Percentiles rank a stretch among this genome's conserved stretches.
Conservation (phyloP, 2,888 invertebrate species). For the Heliconius erato region DNA sequence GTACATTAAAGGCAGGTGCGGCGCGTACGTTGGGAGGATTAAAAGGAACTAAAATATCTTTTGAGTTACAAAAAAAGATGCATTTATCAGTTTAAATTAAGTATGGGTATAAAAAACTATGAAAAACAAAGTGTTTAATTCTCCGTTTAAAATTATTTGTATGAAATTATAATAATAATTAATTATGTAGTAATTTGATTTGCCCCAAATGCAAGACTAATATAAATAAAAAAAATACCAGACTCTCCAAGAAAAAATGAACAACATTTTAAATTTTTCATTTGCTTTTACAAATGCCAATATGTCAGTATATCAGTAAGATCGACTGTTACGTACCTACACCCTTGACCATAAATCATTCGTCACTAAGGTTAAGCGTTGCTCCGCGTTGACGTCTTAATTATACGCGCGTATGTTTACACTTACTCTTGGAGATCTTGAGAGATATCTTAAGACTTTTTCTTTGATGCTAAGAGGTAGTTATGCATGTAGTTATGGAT, state of each 20-base stretch:
- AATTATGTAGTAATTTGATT: background rate
- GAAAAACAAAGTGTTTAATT: background rate
- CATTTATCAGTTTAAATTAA: background rate
- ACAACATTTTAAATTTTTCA: background rate
- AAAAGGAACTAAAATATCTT: background rate
- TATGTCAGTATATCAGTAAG: constrained; percentile 17
- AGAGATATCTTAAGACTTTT: constrained; percentile 8
- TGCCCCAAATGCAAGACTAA: background rate
- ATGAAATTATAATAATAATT: background rate
- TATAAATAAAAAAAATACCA: no score
- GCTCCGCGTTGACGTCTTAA: constrained; percentile 47
- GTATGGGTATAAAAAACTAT: background rate
- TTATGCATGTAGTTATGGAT: background rate
- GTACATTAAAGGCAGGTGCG: constrained; percentile 20
- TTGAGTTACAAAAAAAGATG: background rate
- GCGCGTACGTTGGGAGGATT: background rate
- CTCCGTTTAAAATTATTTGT: no score
- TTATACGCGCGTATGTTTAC: constrained; percentile 45
- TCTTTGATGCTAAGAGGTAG: background rate
- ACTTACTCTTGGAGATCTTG: constrained; percentile 6
- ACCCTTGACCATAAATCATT: constrained; percentile 45
- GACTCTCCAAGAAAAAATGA: no score
- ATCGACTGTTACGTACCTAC: constrained; percentile 3
- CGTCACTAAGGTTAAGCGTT: constrained; percentile 36
- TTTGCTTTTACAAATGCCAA: background rate